Evolutionary conservation across 2,797 vertebrate genomes (phyloP), one percentile per base, ranked within the genome.

Genomic region (Enteromius treurensis): DNA sequence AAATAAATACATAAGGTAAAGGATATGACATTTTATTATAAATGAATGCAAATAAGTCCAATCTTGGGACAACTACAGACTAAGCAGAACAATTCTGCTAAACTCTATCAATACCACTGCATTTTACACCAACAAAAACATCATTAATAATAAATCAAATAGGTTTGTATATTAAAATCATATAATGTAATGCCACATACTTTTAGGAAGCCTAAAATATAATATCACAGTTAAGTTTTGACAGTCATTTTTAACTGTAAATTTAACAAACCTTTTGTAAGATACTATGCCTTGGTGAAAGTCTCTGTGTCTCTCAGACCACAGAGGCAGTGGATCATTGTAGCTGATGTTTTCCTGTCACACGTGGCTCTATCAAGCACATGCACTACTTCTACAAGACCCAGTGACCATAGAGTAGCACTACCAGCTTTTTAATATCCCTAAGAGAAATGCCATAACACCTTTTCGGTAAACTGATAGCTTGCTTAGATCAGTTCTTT

Each of bases 311-410:
- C 80, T 26, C 37, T 75, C 71, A 49, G 83, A 76, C 80, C 81
- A 81, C 58, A 23, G 67, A 80, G 68, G 77, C 64, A 49, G 71
- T 74, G 81, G 47, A 67, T 82, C 68, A 75, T 49, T 75, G 84
- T 78, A 55, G 77, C 80, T 82, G 64, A 51, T 91, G 92, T 93
- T 93, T 92, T 91, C 91, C 91, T 88, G 87, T 85, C 80, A 90
- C 93, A 95, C 93, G 93, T 94, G 94, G 93, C 90, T 92, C 37
- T 70, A 76, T 62, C 76, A 87, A 55, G 77, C 62, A 83, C 76
- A 83, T 58, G 77, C 62, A 83, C 53, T 86, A 84, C 77, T 84
- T 73, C 70, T 75, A 67, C 62, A 84, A 67, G 77, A 64, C 84
- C 77, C 62, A 34, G 53, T 85, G 75, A 70, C 79, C 80, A 70